Conservation (phyloP, 2,113 vertebrate genomes). For the Pluvialis apricaria region DNA sequence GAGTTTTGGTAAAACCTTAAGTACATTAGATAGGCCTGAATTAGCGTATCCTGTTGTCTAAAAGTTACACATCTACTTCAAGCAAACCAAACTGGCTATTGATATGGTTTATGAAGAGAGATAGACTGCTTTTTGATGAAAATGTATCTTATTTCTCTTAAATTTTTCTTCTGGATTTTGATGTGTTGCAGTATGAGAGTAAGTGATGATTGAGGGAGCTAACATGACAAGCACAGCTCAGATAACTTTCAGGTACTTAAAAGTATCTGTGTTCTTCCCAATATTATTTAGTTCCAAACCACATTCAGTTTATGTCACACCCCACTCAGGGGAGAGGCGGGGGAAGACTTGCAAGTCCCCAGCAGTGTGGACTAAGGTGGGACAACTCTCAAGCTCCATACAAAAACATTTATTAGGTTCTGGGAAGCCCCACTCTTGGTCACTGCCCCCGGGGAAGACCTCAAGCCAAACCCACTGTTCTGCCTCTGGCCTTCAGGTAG, state of each 20-base stretch:
- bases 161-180: not conserved
- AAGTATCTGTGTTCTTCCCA: not conserved
- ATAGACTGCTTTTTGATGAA: not conserved
- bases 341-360: too few relatives aligned
- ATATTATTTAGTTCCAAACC: not conserved
- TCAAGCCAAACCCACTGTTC: not conserved
- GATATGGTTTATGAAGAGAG: not conserved
- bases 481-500: not conserved
- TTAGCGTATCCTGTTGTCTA: not conserved
- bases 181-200: not conserved
- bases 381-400: too few relatives aligned
- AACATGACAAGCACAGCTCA: not conserved
- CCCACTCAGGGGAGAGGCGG: too few relatives aligned
- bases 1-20: not conserved
- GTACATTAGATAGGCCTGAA: not conserved
- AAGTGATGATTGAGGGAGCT: not conserved
- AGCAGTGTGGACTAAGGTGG: too few relatives aligned
- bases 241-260: not conserved
- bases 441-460: not conserved
- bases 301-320: not conserved
- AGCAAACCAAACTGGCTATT: not conserved
- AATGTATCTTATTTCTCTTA: not conserved
- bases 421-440: not conserved
- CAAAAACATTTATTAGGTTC: too few relatives aligned
- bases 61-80: not conserved